Evolutionary conservation across 2,888 invertebrate species (phyloP).

Genomic region (Drosophila pegasa): DNA sequence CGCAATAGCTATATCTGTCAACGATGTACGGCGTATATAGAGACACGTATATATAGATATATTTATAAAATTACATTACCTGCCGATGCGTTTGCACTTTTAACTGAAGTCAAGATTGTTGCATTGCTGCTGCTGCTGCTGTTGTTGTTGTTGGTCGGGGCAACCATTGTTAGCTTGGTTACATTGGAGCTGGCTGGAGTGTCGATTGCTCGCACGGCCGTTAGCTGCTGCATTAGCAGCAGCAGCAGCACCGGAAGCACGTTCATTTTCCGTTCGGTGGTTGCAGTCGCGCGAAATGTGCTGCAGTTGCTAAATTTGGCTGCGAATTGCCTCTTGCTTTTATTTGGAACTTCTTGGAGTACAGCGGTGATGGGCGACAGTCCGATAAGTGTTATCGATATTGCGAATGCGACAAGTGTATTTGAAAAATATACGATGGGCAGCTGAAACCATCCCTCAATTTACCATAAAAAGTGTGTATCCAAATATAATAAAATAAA

Average conservation of each 20-base stretch:
- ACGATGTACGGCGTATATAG: background rate
- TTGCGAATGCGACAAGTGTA: background rate
- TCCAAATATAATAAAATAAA: background rate
- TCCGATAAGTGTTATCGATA: slow-evolving; percentile 36
- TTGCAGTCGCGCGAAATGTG: slow-evolving; percentile 1
- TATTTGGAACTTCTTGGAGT: slow-evolving; percentile 30
- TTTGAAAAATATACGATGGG: background rate
- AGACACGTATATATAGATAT: background rate
- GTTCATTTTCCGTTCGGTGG: slow-evolving; percentile 27
- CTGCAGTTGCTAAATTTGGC: slow-evolving; percentile 22
- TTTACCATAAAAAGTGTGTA: background rate
- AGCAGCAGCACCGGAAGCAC: slow-evolving; percentile 37
- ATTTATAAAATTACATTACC: slow-evolving; percentile 4
- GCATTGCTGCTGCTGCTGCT: slow-evolving; percentile 14
- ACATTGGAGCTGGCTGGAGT: slow-evolving; percentile 11
- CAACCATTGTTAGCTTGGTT: background rate
- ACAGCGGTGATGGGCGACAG: slow-evolving; percentile 5
- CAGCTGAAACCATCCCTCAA: background rate
- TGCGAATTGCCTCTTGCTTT: slow-evolving; percentile 13
- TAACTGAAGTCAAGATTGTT: slow-evolving; percentile 1
- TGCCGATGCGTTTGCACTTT: slow-evolving; percentile 3
- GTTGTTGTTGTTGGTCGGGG: slow-evolving; percentile 9
- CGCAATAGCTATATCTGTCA: slow-evolving; percentile 6
- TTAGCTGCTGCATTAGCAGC: slow-evolving; percentile 40
- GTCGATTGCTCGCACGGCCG: background rate